phyloP scores from a whole-genome alignment of 23 tunicate species.

The Halocynthia roretzi region DNA sequence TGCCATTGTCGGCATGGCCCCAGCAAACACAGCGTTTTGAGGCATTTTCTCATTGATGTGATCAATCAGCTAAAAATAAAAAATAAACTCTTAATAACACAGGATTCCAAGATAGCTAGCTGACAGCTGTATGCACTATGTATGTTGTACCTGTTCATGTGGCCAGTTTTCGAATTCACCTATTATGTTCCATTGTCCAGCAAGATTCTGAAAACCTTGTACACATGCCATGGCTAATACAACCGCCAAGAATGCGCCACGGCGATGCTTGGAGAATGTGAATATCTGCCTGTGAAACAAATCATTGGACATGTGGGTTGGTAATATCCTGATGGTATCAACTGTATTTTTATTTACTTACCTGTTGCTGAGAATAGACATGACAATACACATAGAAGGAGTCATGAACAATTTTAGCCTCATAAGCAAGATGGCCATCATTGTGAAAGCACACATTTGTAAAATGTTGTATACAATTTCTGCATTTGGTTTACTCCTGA shows the following conservation, averaged over 20 bases:
- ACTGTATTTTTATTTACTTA: conserved; percentile 6
- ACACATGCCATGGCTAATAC: conserved; percentile 75
- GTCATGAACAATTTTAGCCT: conserved; percentile 98
- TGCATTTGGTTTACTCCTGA: conserved; percentile 69
- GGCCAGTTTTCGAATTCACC: conserved; percentile 99
- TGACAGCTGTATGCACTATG: background rate
- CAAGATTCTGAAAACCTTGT: conserved; percentile 51
- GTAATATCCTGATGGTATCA: background rate
- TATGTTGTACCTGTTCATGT: conserved; percentile 73
- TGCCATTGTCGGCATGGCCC: conserved; percentile 99
- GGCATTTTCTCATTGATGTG: conserved; percentile 80
- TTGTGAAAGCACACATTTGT: conserved; percentile 93
- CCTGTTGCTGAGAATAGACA: conserved; percentile 69
- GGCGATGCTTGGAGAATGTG: conserved; percentile 32
- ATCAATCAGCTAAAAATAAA: conserved; percentile 44
- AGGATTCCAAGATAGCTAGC: background rate
- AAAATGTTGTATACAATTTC: conserved; percentile 79
- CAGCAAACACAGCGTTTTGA: conserved; percentile 90
- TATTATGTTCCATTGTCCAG: conserved; percentile 73
- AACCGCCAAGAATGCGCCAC: conserved; percentile 36
- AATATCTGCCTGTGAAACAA: conserved; percentile 16
- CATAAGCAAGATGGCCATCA: conserved; percentile 95
- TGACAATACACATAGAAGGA: conserved; percentile 85
- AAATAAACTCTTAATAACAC: background rate
- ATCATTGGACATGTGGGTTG: background rate